Percentiles rank a stretch among this genome's conserved stretches.
Evolutionary conservation across 2,797 vertebrate species (phyloP).

Genomic region (Acestrorhynchus altus): DNA sequence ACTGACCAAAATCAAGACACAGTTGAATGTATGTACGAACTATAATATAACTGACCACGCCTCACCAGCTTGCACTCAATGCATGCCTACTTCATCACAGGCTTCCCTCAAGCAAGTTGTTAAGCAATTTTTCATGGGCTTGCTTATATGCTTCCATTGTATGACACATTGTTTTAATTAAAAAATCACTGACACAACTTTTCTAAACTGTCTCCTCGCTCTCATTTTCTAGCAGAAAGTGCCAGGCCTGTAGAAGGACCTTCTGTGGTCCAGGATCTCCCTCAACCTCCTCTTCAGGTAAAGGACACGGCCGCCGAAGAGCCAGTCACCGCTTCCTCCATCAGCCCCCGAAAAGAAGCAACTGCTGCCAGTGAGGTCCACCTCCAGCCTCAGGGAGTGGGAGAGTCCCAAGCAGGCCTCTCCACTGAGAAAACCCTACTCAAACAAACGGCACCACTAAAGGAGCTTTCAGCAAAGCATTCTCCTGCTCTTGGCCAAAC

Average conservation of each 20-base stretch:
- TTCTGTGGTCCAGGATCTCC: slow-evolving; percentile 39
- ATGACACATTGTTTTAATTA: not conserved
- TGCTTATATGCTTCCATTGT: no score
- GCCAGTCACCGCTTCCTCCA: slow-evolving; percentile 45
- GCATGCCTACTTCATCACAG: not conserved
- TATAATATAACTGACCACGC: no score
- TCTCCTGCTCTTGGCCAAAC: slow-evolving; percentile 4
- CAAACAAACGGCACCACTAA: not conserved
- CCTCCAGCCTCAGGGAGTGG: slow-evolving; percentile 38
- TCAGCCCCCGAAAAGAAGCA: slow-evolving; percentile 42
- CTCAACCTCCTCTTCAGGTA: slow-evolving; percentile 41
- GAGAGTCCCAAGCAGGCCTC: slow-evolving; percentile 34
- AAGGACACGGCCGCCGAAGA: slow-evolving; percentile 53
- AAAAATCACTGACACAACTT: not conserved
- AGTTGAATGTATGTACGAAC: no score
- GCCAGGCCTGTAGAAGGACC: slow-evolving; percentile 68
- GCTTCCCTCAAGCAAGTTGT: not conserved
- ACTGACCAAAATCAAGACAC: no score
- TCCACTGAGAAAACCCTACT: slow-evolving; percentile 45
- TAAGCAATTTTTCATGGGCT: not conserved
- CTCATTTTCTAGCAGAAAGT: slow-evolving; percentile 72
- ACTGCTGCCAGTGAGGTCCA: not conserved
- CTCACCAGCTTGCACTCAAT: not conserved
- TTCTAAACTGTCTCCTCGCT: not conserved
- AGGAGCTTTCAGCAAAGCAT: slow-evolving; percentile 7